phyloP scores from a whole-genome alignment of 2,888 invertebrate species.

The Pseudococcus viburni region DNA sequence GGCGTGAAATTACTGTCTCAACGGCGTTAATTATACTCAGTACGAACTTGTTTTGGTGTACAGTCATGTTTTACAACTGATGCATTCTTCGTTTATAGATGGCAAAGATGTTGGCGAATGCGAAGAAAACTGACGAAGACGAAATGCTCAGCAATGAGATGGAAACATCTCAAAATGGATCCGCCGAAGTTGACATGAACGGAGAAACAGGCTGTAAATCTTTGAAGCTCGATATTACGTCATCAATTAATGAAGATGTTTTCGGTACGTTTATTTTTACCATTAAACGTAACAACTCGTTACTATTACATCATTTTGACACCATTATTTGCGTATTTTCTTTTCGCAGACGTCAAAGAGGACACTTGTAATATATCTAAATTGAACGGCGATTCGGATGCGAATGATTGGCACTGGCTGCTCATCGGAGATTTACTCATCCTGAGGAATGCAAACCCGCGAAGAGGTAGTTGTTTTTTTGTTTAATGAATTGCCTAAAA shows the following conservation, averaged over 20 bases:
- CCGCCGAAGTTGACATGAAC: not conserved
- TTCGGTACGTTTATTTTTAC: not conserved
- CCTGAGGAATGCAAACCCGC: constrained; percentile 42
- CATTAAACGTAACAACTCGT: not conserved
- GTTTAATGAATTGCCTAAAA: no score
- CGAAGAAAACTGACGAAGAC: constrained; percentile 11
- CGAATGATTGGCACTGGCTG: constrained; percentile 72
- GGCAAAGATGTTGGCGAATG: constrained; percentile 7
- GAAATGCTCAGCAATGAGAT: constrained; percentile 1
- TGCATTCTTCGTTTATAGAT: not conserved
- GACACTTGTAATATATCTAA: not conserved
- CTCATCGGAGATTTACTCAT: constrained; percentile 74
- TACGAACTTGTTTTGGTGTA: not conserved
- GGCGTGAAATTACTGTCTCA: not conserved
- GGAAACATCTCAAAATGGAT: constrained; percentile 29
- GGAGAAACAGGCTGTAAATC: constrained; percentile 3
- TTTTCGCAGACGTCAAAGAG: not conserved
- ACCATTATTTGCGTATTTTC: not conserved
- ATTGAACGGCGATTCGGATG: constrained; percentile 8
- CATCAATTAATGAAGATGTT: not conserved
- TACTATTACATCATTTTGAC: not conserved
- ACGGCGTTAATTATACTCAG: not conserved
- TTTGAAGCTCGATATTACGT: not conserved
- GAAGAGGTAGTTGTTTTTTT: not conserved
- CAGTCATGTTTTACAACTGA: not conserved